phyloP scores from a whole-genome alignment of 1,140 invertebrate species.

The Marisa cornuarietis region DNA sequence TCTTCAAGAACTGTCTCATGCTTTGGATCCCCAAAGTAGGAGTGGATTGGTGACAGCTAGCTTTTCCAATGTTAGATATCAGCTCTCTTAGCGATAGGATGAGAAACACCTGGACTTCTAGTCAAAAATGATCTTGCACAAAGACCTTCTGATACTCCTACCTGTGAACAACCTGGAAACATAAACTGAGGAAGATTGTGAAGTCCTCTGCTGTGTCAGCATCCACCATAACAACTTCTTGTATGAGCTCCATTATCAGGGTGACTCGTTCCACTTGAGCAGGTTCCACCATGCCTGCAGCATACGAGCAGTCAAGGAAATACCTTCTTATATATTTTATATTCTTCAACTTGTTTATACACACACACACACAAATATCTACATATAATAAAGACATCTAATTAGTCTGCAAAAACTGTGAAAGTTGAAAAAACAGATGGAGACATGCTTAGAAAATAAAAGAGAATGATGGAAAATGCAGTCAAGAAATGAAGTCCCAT shows the following conservation, averaged over 20 bases:
- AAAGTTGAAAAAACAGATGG: too few relatives aligned
- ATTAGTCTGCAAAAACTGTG: not conserved
- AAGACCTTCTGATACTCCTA: slow-evolving; percentile 5
- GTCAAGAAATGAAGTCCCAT: too few relatives aligned
- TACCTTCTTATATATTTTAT: not conserved
- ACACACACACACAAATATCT: not conserved
- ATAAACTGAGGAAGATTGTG: slow-evolving; percentile 36
- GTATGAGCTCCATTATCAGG: slow-evolving; percentile 46
- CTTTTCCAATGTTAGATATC: too few relatives aligned
- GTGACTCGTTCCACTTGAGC: slow-evolving; percentile 43
- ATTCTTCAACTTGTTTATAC: not conserved
- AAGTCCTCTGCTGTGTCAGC: slow-evolving; percentile 49
- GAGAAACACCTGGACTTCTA: too few relatives aligned
- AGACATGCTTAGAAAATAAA: too few relatives aligned
- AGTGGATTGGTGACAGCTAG: too few relatives aligned
- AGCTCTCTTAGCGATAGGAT: too few relatives aligned
- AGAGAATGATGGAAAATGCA: too few relatives aligned
- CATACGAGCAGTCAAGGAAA: slow-evolving; percentile 4
- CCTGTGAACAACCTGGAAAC: slow-evolving; percentile 55
- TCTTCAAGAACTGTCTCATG: too few relatives aligned
- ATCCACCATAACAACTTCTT: slow-evolving; percentile 49
- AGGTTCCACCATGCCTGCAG: slow-evolving; percentile 50
- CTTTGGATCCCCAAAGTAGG: too few relatives aligned
- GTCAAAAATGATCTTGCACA: too few relatives aligned
- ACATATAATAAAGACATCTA: not conserved